A percentile compares a stretch with the other conserved stretches of the same genome.
Evolutionary conservation across 2,113 vertebrate genomes (phyloP).

Genomic region (Syngnathus floridae): DNA sequence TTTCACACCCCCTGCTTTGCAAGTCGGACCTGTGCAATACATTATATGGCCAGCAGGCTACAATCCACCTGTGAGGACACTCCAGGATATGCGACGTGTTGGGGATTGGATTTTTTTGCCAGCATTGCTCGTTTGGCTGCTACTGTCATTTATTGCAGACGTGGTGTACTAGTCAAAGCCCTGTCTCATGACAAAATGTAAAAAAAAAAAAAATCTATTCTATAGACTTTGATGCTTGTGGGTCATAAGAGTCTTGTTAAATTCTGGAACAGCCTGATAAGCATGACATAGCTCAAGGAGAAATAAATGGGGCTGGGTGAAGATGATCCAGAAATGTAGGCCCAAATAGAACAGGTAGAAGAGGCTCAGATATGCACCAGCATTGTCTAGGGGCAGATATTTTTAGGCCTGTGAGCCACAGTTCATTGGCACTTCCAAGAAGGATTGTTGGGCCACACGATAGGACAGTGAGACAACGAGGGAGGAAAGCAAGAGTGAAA

Average conservation of each 20-base stretch:
- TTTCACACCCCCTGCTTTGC: neutral
- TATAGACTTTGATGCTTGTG: neutral
- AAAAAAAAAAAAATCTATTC: too few species aligned
- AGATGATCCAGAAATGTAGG: conserved; percentile 54
- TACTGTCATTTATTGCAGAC: too few species aligned
- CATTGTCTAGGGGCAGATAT: conserved; percentile 58
- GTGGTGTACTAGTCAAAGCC: too few species aligned
- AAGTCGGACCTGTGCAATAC: neutral
- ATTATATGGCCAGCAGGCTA: neutral
- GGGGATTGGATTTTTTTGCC: too few species aligned
- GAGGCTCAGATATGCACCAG: conserved; percentile 50
- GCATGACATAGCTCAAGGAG: conserved; percentile 58
- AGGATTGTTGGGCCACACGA: conserved; percentile 55
- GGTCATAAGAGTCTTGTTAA: conserved; percentile 24
- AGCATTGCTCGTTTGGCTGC: too few species aligned
- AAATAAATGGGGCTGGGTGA: conserved; percentile 43
- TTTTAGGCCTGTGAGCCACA: conserved; percentile 62
- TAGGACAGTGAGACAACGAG: conserved; percentile 29
- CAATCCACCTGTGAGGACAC: neutral
- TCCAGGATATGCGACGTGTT: too few species aligned
- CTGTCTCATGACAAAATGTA: too few species aligned
- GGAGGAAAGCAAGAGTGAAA: conserved; percentile 8
- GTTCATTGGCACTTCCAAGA: conserved; percentile 58
- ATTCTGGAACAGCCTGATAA: conserved; percentile 49
- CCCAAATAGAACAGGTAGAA: conserved; percentile 59